A percentile compares a stretch with the other conserved stretches of the same genome.
These are phyloP conservation scores for Cotesia vestalis DNA, from an alignment of 1,140 invertebrate species.

Conservation along the genomic window DNA sequence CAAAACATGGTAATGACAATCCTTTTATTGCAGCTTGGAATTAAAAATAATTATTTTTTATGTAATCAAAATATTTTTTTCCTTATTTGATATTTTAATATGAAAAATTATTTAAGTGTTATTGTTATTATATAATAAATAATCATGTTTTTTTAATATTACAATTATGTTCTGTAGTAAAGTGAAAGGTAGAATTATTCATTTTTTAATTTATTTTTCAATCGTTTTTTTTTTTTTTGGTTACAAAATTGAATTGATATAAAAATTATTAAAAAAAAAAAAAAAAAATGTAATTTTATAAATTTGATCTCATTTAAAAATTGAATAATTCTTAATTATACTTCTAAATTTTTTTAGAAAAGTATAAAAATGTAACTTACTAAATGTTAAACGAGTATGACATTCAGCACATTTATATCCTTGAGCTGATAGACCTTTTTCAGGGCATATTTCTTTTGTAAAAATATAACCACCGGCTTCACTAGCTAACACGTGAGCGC, in stretches of 20 bases:
- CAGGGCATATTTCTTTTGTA: conserved; percentile 82
- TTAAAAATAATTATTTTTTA: conserved; percentile 39
- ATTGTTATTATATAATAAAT: no score
- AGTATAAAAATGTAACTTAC: conserved; percentile 67
- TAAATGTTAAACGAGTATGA: conserved; percentile 75
- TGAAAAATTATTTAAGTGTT: no score
- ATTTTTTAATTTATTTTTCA: no score
- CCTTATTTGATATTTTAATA: neutral
- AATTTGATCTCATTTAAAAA: no score
- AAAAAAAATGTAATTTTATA: no score
- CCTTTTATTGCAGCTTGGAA: conserved; percentile 62
- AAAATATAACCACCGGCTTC: conserved; percentile 75
- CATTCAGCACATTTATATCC: conserved; percentile 85
- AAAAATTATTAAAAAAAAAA: no score
- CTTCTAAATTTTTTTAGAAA: neutral
- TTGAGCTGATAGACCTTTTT: conserved; percentile 79
- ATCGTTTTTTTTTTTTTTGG: no score
- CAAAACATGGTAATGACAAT: conserved; percentile 63
- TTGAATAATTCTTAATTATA: neutral
- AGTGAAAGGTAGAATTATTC: no score
- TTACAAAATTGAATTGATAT: no score
- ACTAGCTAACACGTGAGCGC: conserved; percentile 79
- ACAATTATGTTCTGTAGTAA: no score
- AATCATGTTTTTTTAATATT: no score
- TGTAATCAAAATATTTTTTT: conserved; percentile 7